Conservation (phyloP, 2,888 invertebrate genomes). For the Eustalomyia histrio region DNA sequence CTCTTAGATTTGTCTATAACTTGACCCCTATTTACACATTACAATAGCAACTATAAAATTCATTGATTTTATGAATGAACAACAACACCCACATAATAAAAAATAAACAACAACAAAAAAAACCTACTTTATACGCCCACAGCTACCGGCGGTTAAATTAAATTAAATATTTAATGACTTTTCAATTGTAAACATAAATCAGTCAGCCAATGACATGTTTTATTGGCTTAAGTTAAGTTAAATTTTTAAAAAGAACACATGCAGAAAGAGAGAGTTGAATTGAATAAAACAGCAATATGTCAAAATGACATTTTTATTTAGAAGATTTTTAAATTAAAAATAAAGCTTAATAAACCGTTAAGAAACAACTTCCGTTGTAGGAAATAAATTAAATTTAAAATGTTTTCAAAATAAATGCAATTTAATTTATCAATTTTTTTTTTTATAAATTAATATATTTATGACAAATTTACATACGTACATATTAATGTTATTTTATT, state of each 20-base stretch:
- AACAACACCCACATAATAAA: background rate
- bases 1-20: slow-evolving; percentile 8
- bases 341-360: slow-evolving; percentile 30
- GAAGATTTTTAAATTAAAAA: background rate
- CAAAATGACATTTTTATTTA: slow-evolving; percentile 9
- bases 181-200: slow-evolving; percentile 27
- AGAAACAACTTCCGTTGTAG: slow-evolving; percentile 26
- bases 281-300: background rate
- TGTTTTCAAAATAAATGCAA: background rate
- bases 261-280: background rate
- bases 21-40: slow-evolving; percentile 35
- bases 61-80: slow-evolving; percentile 8
- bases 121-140: slow-evolving; percentile 37
- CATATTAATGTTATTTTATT: too few relatives aligned
- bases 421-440: background rate
- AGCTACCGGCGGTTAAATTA: slow-evolving; percentile 31
- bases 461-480: too few relatives aligned
- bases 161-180: slow-evolving; percentile 49
- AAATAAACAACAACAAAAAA: background rate
- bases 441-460: background rate
- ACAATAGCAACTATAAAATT: background rate
- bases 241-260: background rate
- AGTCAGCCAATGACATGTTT: slow-evolving; percentile 25
- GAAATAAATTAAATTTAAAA: slow-evolving; percentile 1
- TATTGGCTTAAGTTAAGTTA: slow-evolving; percentile 7